A percentile compares a stretch with the other conserved stretches of the same genome.
phyloP scores from a whole-genome alignment of 2,888 invertebrate genomes.

The Drosophila lacicola region DNA sequence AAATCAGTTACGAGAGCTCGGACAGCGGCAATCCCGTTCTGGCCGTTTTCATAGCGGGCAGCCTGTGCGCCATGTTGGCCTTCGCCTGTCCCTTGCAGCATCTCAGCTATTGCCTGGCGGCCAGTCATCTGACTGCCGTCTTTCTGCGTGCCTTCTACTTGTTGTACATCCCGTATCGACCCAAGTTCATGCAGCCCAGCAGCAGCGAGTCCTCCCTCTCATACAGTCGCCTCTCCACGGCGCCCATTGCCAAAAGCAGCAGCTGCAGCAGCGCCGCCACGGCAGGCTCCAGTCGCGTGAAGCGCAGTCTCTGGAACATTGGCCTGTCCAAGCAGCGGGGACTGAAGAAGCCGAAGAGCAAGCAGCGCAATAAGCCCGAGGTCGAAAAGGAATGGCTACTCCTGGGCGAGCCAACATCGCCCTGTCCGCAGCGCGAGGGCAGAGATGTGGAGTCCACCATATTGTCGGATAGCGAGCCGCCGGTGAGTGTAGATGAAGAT shows the following conservation, averaged over 20 bases:
- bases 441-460: slow-evolving; percentile 84
- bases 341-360: slow-evolving; percentile 76
- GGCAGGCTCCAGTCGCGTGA: slow-evolving; percentile 67
- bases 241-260: slow-evolving; percentile 75
- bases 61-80: slow-evolving; percentile 86
- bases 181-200: slow-evolving; percentile 83
- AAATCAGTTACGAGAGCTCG: slow-evolving; percentile 86
- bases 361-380: slow-evolving; percentile 81
- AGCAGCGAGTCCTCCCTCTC: slow-evolving; percentile 83
- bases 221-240: slow-evolving; percentile 84
- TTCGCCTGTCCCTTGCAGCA: slow-evolving; percentile 87
- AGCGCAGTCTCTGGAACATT: slow-evolving; percentile 83
- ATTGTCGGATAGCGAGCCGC: slow-evolving; percentile 83
- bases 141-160: slow-evolving; percentile 84
- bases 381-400: slow-evolving; percentile 85
- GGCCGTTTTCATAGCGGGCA: slow-evolving; percentile 87
- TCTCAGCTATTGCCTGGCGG: slow-evolving; percentile 85
- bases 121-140: slow-evolving; percentile 82
- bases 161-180: slow-evolving; percentile 84
- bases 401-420: slow-evolving; percentile 85
- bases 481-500: slow-evolving; percentile 61
- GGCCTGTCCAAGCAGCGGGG: slow-evolving; percentile 78
- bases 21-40: slow-evolving; percentile 87
- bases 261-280: slow-evolving; percentile 67
- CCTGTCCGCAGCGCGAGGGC: slow-evolving; percentile 82